Base-by-base conservation (phyloP, 2,113 vertebrate genomes). In the Hippocampus guttulatus region DNA sequence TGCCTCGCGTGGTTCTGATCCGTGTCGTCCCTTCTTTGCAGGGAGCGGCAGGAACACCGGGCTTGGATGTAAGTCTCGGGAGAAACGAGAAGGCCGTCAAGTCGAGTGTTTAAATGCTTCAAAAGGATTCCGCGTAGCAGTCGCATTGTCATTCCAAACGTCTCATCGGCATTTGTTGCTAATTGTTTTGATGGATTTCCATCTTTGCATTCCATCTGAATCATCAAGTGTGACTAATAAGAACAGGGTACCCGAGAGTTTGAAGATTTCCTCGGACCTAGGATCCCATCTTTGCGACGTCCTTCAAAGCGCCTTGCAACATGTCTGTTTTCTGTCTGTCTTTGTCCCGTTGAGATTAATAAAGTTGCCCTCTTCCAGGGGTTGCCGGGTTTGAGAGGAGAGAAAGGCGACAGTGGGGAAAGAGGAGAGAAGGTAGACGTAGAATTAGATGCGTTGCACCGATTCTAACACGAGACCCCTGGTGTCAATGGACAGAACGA, bases 391-490 rank as follows among this genome's bases (percentile, higher is more conserved):
- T 94, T 96, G 91, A 95, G 90, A 87, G 97, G 97, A 89, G 97
- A 99, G 85, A 98, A 97, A 91, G 97, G 97, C 87, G 95, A 97
- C 91, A 77, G 87, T 83, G 96, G 97, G 93, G 97, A 98, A 87
- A 98, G 95, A 93, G 97, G 97, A 93, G 97, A 99, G 94, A 99
- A 99, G 97, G 97, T 99, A 94, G 95, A 90, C 16, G 80, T 89
- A 89, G 47, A 51, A 18, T 16, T 20, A 51, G 88, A 83, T 64
- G 70, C 70, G 73, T 63, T 76, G 52, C 67, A 9, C 21, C 6
- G 30, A 40, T 21, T 51, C 3, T 54, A 80, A 80, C 70, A 49
- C 43, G 55, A 76, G 83, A 74, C 64, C 77, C 84, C 92, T 93
- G 92, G 83, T 92, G 92, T 93, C 92, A 93, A 91, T 92, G 92